Evolutionary conservation across 2,888 invertebrate species (phyloP), one percentile per base, ranked within the genome.

Genomic region (Carabus problematicus): DNA sequence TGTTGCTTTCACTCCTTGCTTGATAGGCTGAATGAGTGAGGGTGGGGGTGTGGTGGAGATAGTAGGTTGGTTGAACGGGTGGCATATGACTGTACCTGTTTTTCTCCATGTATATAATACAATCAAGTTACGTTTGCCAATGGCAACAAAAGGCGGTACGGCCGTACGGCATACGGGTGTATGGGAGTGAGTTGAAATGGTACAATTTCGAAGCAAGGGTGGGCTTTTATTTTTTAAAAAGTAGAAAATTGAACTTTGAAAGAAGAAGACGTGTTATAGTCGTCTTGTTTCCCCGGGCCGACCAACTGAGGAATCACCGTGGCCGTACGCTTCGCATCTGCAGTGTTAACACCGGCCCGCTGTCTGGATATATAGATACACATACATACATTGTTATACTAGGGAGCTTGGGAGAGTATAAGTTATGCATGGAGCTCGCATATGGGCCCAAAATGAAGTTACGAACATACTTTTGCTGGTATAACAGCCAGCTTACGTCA

Each of bases 381-480:
- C 52, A 68, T 58, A 45, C 68, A 60, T 72, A 73, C 73, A 73
- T 74, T 74, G 74, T 73, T 72, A n/a, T n/a, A 71, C 71, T 70
- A 71, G 72, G 70, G 14, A 16, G 12, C 47, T 14, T 8, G 40
- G 45, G 19, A 12, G 71, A 12, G 71, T 66, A 74, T 75, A 74
- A 74, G 72, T 75, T 75, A 75, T 75, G 75, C 74, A 75, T 75
- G 74, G 74, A 73, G 54, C 70, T 72, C 72, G 73, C 74, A 74
- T 74, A 75, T 75, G 75, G 74, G 74, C 73, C 74, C 71, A 71
- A 72, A 75, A 74, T 75, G 74, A 75, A 75, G 75, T 75, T 75
- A 74, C 72, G 62, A 72, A 72, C 73, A 60, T 70, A 63, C 71
- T 39, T 49, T 55, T 55, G 9, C 4, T 19, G 19, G 8, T 55